Evolutionary conservation across 2,888 invertebrate species (phyloP).

Genomic region (Sepioteuthis lessoniana): DNA sequence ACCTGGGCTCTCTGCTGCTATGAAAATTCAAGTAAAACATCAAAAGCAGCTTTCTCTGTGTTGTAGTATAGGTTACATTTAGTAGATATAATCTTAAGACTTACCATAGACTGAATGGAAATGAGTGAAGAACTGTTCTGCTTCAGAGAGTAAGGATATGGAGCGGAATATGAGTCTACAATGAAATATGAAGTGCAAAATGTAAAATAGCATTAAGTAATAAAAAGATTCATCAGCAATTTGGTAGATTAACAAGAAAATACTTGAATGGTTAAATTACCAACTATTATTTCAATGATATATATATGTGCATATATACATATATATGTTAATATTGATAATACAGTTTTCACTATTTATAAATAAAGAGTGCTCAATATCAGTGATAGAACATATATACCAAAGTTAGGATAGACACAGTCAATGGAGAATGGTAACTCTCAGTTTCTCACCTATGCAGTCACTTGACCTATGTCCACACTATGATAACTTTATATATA

Average conservation of each 20-base stretch:
- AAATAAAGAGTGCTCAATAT: too few relatives aligned
- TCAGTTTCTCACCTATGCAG: too few relatives aligned
- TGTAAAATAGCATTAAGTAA: neutral
- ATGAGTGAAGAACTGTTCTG: constrained; percentile 11
- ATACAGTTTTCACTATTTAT: too few relatives aligned
- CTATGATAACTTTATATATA: too few relatives aligned
- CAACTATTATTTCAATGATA: neutral
- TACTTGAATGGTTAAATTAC: neutral
- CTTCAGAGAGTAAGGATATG: neutral
- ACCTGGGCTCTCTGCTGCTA: neutral
- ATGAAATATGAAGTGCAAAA: neutral
- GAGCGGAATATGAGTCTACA: neutral
- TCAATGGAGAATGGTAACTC: too few relatives aligned
- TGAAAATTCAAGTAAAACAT: neutral
- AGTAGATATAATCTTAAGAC: neutral
- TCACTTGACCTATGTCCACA: too few relatives aligned
- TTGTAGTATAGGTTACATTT: neutral
- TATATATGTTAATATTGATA: neutral
- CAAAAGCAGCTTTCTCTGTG: neutral
- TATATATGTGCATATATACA: neutral
- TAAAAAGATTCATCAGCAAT: too few relatives aligned
- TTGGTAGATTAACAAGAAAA: neutral
- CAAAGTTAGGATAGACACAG: too few relatives aligned
- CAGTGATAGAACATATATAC: too few relatives aligned
- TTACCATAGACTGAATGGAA: neutral